A percentile compares a stretch with the other conserved stretches of the same genome.
phyloP scores from a whole-genome alignment of 2,797 vertebrate genomes.

The Eptatretus atami region DNA sequence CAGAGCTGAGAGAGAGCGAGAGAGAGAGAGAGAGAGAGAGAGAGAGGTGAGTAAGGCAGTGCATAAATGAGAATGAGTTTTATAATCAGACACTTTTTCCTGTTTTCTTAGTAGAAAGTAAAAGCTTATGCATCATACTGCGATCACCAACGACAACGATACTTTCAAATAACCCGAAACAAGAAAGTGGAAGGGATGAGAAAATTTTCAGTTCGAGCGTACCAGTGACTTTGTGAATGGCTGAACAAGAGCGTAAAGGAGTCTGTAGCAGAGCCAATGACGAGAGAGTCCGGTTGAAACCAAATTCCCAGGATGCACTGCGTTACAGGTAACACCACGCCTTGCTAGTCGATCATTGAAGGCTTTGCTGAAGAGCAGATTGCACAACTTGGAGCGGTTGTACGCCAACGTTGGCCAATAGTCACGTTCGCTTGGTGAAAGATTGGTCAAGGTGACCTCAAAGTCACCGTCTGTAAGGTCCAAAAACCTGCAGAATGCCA shows the following conservation, averaged over 20 bases:
- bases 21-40: too few relatives aligned
- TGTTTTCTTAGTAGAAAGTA: too few relatives aligned
- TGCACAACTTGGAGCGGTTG: constrained; percentile 89
- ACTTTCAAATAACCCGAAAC: too few relatives aligned
- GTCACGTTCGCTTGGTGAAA: constrained; percentile 42
- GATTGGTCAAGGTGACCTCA: constrained; percentile 37
- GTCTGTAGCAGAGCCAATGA: constrained; percentile 63
- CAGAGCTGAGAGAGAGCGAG: too few relatives aligned
- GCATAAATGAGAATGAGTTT: too few relatives aligned
- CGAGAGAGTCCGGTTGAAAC: constrained; percentile 60
- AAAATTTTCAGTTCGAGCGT: constrained; percentile 13
- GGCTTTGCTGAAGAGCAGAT: constrained; percentile 59
- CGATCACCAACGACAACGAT: too few relatives aligned
- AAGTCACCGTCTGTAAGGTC: constrained; percentile 39
- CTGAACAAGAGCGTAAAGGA: constrained; percentile 51
- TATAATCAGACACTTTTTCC: too few relatives aligned
- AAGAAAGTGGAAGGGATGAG: too few relatives aligned
- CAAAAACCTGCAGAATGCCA: constrained; percentile 33
- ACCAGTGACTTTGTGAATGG: constrained; percentile 97
- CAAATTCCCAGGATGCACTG: constrained; percentile 75
- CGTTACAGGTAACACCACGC: constrained; percentile 38
- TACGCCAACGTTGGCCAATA: constrained; percentile 94
- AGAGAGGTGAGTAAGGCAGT: too few relatives aligned
- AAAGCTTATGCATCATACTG: too few relatives aligned
- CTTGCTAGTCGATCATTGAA: constrained; percentile 53